Conservation (phyloP, 1,140 invertebrate genomes). For the Matsumurasca onukii region DNA sequence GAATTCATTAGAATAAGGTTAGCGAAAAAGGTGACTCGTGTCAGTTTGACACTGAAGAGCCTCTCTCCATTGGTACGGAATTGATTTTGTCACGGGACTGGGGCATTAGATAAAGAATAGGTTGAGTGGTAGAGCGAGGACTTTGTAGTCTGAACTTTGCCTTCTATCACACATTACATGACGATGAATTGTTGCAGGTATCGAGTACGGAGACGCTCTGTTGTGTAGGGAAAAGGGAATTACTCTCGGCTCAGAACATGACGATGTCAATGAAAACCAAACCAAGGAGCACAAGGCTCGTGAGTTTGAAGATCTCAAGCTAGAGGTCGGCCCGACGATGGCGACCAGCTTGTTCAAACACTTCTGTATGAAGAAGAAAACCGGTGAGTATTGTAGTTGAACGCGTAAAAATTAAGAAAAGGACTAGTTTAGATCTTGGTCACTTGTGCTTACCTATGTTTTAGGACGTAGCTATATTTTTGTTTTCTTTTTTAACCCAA, state of each 20-base stretch:
- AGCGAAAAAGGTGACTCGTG: too few species aligned
- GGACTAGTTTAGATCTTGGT: too few species aligned
- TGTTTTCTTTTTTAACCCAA: not conserved
- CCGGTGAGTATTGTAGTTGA: slow-evolving; percentile 26
- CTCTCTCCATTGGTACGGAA: too few species aligned
- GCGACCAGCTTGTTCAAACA: slow-evolving; percentile 31
- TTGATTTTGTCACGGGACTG: too few species aligned
- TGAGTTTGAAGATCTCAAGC: slow-evolving; percentile 19
- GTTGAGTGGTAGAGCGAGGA: too few species aligned
- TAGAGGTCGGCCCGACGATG: slow-evolving; percentile 10
- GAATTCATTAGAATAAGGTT: too few species aligned
- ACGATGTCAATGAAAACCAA: not conserved
- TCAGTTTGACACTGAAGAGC: too few species aligned
- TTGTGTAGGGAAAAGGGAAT: slow-evolving; percentile 52
- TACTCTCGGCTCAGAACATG: not conserved
- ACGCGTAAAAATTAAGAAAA: too few species aligned
- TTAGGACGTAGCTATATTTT: not conserved
- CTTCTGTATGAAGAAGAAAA: slow-evolving; percentile 14
- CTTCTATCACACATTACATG: too few species aligned
- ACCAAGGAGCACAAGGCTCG: not conserved
- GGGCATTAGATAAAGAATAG: too few species aligned
- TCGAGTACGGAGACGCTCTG: slow-evolving; percentile 72
- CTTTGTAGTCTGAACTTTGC: too few species aligned
- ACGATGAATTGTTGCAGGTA: slow-evolving; percentile 31
- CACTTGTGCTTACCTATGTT: not conserved